These are phyloP conservation scores for Heliothis virescens DNA, from an alignment of 1,140 invertebrate species.

Conservation along the genomic window DNA sequence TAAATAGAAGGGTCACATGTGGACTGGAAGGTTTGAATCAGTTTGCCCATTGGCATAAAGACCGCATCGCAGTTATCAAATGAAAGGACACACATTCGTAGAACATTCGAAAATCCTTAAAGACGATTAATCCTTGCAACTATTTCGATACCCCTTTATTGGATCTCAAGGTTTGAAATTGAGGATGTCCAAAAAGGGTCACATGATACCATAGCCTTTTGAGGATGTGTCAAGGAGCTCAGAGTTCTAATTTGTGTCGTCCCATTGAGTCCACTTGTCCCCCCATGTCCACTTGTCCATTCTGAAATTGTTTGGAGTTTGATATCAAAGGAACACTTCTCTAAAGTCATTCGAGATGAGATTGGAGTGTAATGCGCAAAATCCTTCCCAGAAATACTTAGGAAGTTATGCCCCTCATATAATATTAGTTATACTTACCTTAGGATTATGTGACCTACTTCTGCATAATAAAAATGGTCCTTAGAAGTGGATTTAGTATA, in stretches of 20 bases:
- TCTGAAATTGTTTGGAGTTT: constrained; percentile 67
- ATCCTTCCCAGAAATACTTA: constrained; percentile 12
- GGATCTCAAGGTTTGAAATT: constrained; percentile 29
- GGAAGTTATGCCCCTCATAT: constrained; percentile 10
- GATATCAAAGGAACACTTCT: constrained; percentile 69
- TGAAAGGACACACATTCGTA: background rate
- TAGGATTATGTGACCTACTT: background rate
- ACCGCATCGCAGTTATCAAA: background rate
- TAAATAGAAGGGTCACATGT: background rate
- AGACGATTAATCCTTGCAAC: constrained; percentile 1
- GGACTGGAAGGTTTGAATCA: background rate
- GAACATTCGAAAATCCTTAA: constrained; percentile 5
- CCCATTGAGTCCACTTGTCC: constrained; percentile 63
- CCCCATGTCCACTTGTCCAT: constrained; percentile 74
- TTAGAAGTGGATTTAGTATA: too few species aligned
- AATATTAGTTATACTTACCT: background rate
- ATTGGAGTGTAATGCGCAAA: constrained; percentile 7
- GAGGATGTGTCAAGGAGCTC: constrained; percentile 55
- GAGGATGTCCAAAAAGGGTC: background rate
- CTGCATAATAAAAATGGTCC: background rate
- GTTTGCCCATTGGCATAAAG: background rate
- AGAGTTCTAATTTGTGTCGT: constrained; percentile 66
- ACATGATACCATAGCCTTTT: background rate
- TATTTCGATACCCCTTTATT: constrained; percentile 19
- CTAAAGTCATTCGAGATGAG: constrained; percentile 60